Evolutionary conservation across 1,140 invertebrate species (phyloP).

Genomic region (Drosophila pachea): DNA sequence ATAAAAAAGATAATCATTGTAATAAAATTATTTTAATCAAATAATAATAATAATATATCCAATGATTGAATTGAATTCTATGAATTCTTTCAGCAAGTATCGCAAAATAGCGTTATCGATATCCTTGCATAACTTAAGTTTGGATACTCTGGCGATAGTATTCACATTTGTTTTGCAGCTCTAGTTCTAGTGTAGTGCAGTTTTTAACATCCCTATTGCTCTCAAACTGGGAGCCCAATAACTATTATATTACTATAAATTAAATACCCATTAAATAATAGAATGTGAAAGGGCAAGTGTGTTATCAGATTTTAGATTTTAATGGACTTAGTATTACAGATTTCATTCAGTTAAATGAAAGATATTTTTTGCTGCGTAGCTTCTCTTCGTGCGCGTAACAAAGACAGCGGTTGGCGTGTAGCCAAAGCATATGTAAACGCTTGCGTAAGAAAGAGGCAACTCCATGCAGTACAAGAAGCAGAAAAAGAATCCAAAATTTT

Average conservation of each 20-base stretch:
- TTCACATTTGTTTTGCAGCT: conserved; percentile 19
- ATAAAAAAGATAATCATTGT: too few relatives aligned
- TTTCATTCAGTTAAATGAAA: conserved; percentile 39
- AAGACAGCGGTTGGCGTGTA: conserved; percentile 38
- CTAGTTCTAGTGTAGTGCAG: conserved; percentile 27
- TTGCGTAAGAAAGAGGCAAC: conserved; percentile 40
- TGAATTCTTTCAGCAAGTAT: background rate
- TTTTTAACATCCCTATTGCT: conserved; percentile 31
- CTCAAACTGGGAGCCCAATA: conserved; percentile 27
- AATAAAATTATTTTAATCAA: background rate
- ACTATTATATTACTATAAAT: conserved; percentile 11
- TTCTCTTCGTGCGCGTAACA: conserved; percentile 37
- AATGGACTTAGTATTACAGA: conserved; percentile 30
- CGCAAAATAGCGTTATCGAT: background rate
- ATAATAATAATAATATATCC: too few relatives aligned
- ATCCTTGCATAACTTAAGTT: background rate
- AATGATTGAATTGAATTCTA: too few relatives aligned
- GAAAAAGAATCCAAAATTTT: conserved; percentile 49
- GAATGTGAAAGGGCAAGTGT: conserved; percentile 25
- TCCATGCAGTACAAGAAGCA: conserved; percentile 41
- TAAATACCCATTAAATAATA: conserved; percentile 15
- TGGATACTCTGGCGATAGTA: background rate
- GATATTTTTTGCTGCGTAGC: conserved; percentile 40
- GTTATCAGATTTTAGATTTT: conserved; percentile 23
- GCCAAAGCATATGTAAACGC: conserved; percentile 40